Conservation (phyloP, 2,797 vertebrate genomes). For the Rallus crepitans region DNA sequence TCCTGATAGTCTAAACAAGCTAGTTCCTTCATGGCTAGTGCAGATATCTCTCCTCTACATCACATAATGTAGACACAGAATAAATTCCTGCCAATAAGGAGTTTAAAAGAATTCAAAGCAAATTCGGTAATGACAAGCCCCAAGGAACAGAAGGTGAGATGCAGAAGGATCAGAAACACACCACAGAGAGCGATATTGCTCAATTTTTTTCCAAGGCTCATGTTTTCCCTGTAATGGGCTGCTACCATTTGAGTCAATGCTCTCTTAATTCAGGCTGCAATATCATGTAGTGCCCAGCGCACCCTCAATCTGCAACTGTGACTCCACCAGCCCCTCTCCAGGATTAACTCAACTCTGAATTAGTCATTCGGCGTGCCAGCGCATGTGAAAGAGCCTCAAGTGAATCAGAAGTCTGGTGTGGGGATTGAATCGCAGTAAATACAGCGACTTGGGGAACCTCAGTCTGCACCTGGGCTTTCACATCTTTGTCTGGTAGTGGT, state of each 20-base stretch:
- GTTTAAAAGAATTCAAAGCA: neutral
- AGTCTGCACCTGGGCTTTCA: neutral
- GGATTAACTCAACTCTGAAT: slow-evolving; percentile 43
- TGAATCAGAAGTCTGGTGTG: slow-evolving; percentile 17
- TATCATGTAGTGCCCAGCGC: neutral
- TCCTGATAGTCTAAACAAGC: neutral
- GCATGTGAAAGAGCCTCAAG: slow-evolving; percentile 13
- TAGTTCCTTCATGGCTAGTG: neutral
- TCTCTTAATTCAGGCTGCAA: neutral
- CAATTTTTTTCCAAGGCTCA: neutral
- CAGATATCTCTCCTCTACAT: neutral
- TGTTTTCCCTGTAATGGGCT: neutral
- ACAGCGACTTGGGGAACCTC: neutral
- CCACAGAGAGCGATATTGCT: neutral
- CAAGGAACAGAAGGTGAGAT: neutral
- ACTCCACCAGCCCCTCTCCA: slow-evolving; percentile 2
- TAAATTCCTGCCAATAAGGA: neutral
- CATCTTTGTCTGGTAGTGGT: neutral
- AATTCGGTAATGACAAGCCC: neutral
- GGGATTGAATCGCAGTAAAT: neutral
- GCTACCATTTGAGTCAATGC: neutral
- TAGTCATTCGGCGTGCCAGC: neutral
- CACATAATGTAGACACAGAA: neutral
- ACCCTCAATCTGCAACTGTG: neutral
- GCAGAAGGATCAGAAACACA: neutral